Evolutionary conservation across 2,888 invertebrate species (phyloP), one percentile per base, ranked within the genome.

Genomic region (Ceriagrion tenellum): DNA sequence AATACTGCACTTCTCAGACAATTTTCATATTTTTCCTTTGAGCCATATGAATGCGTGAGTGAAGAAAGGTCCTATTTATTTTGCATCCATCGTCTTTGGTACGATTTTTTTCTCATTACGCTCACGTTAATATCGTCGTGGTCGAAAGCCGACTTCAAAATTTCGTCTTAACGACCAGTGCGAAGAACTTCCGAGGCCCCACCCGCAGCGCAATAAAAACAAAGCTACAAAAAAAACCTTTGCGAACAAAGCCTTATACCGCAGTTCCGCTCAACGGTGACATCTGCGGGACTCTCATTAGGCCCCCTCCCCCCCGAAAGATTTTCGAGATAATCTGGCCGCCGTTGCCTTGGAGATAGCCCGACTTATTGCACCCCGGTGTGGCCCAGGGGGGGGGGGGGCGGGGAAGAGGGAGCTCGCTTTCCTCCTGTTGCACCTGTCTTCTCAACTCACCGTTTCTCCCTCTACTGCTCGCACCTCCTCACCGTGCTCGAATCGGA

Each of bases 211-310:
- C 30, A 35, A 13, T 35, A 13, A 10, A 30, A 81, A 18, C 35
- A 81, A 18, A 81, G 13, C 30, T 0, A 81, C n/a, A 35, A 35
- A 35, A 35, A 35, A 30, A 35, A n/a, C 35, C 81, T 16, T 81
- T 35, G 30, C 30, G 35, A 35, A 81, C 56, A 20, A 69, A 69
- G 47, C 93, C 93, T 93, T 93, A 35, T 91, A 63, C 91, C 91
- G 91, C 63, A 40, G 91, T 91, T 91, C 93, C 93, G 93, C 55
- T 69, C 59, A 12, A 47, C 91, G 63, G 91, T 91, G 93, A 93
- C 93, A 93, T 93, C 69, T 93, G 93, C 93, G 74, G 47, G 63
- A 74, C 93, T 40, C 93, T 93, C 93, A 93, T 93, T 93, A 93
- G 69, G 26, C 81, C 30, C 35, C 81, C 23, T 1, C 13, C 81